Base-by-base conservation (phyloP, 2,888 invertebrate genomes). In the Oligia strigilis region DNA sequence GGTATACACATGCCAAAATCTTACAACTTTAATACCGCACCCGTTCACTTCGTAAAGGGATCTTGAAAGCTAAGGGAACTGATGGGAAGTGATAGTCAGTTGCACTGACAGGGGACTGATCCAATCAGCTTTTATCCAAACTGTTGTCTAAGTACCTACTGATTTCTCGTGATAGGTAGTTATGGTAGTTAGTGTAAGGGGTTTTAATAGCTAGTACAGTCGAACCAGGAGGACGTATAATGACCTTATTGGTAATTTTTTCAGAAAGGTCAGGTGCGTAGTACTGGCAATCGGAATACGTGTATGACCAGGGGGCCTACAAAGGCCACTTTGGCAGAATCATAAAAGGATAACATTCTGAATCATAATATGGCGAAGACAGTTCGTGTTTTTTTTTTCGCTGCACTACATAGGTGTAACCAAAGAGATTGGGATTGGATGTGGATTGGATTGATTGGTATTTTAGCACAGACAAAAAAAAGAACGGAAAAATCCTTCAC, bases 71-170 rank as follows among this genome's bases (percentile, higher is more conserved):
- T 74, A 29, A 60, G 49, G n/a, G 14, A 2, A 2, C 2, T 17
- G 36, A 23, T 58, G 58, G 19, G 13, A 77, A 86, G 72, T 75
- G 71, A 81, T 78, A 71, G 72, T 66, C 69, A 62, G 75, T 82
- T 73, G n/a, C 43, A 65, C 80, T 84, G 87, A 85, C 82, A 79
- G 73, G 82, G 87, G 87, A 80, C 65, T 80, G 71, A 85, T 81
- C 76, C 82, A 85, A 89, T 89, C 84, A 76, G 67, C 49, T 82
- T 86, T 77, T 64, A 84, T 81, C 84, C 58, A 71, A 75, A 71
- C 49, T 65, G 65, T 64, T 70, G 66, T 81, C 40, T 69, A 79
- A 67, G 23, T 73, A 80, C 71, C 8, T 52, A 36, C 81, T 77
- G 74, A 84, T 81, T 86, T 75, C 67, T 72, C 23, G 49, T 58